Base-by-base conservation (phyloP, 2,113 vertebrate species). In the Argyrosomus japonicus region DNA sequence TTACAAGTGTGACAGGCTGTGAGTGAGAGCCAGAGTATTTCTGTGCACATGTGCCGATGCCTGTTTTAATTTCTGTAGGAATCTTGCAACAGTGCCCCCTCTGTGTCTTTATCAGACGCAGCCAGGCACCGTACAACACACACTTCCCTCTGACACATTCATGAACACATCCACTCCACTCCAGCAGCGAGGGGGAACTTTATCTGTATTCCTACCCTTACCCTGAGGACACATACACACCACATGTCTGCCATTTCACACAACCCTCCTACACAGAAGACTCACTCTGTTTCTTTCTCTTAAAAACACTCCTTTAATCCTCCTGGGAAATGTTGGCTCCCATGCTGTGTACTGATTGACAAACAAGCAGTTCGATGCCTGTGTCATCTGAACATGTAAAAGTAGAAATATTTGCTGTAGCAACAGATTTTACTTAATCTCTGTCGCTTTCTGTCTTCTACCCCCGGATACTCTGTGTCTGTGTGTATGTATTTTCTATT, bases 81-180 rank as follows among this genome's bases (percentile, higher is more conserved):
- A 27, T 87, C 79, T 67, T 67, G 48, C 67, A 32, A 71, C 23
- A 57, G 53, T 47, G 75, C 75, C 68, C 40, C 64, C 75, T 56
- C 79, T 70, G 78, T 77, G 61, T 65, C 75, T 89, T 93, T 91
- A 92, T 91, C 88, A 79, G 74, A 54, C 79, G 64, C 65, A 65
- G 74, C 64, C 84, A 93, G 86, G 69, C 88, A 71, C 21, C 2
- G 4, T 12, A 27, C 77, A 79, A 47, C 27, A 19, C 57, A 69
- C 81, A 73, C 50, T 68, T 63, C 58, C 17, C 79, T 69, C 56
- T 27, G 53, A 75, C 71, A 82, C 27, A 81, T 75, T 86, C 58
- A 48, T 47, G 78, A 90, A 73, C 79, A 64, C 88, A 82, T 85
- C 62, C 72, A 81, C 83, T 83, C 57, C 82, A 70, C 77, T 82